phyloP scores from a whole-genome alignment of 2,888 invertebrate genomes.

The Phortica okadai region DNA sequence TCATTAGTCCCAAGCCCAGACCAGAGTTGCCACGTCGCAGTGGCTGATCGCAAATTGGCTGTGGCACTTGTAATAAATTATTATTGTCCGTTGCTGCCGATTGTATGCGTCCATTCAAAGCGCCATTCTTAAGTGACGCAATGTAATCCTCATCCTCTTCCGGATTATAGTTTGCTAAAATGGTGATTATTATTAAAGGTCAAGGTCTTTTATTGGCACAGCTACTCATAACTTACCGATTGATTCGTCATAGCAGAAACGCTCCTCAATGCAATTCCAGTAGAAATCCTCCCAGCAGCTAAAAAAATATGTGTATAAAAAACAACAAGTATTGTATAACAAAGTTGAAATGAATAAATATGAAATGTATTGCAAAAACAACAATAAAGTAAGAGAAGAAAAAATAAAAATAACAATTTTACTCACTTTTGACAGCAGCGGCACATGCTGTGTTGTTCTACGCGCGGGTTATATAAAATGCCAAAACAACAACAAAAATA shows the following conservation, averaged over 20 bases:
- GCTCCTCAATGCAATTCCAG: conserved; percentile 85
- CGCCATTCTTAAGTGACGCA: conserved; percentile 69
- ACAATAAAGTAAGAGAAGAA: conserved; percentile 57
- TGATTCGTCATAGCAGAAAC: conserved; percentile 85
- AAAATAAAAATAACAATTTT: conserved; percentile 45
- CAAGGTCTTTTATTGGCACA: background rate
- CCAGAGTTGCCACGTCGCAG: conserved; percentile 65
- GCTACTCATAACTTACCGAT: conserved; percentile 77
- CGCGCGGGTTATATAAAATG: conserved; percentile 18
- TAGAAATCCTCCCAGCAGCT: conserved; percentile 85
- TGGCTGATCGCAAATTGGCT: conserved; percentile 74
- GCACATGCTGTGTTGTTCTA: conserved; percentile 68
- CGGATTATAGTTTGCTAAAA: conserved; percentile 76
- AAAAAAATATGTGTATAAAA: conserved; percentile 28
- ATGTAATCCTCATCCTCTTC: conserved; percentile 76
- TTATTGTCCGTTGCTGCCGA: conserved; percentile 63
- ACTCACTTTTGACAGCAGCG: conserved; percentile 76
- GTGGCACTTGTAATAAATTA: conserved; percentile 69
- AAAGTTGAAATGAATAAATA: background rate
- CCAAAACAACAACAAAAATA: background rate
- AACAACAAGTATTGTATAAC: background rate
- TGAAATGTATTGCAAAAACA: background rate
- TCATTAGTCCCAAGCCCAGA: conserved; percentile 52
- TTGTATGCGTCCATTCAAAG: conserved; percentile 60
- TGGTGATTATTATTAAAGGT: conserved; percentile 11